Evolutionary conservation across 1,140 invertebrate genomes (phyloP).

Genomic region (Sycobia sp.): DNA sequence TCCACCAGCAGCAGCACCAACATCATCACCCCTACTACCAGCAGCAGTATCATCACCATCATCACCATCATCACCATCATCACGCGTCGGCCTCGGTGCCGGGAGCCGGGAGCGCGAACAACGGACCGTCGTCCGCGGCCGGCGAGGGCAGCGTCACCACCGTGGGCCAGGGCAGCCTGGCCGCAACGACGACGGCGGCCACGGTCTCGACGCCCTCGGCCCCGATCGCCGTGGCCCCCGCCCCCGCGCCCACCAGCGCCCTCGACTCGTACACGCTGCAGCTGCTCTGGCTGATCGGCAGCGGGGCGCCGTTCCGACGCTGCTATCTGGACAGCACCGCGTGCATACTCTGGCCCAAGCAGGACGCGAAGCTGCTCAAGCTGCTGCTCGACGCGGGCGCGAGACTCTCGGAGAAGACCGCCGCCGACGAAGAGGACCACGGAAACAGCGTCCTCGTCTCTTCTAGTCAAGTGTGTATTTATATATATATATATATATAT

Average conservation of each 20-base stretch:
- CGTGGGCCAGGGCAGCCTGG: neutral
- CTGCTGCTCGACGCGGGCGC: slow-evolving; percentile 72
- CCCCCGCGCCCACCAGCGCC: slow-evolving; percentile 32
- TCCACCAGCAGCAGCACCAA: slow-evolving; percentile 10
- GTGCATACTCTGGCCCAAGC: slow-evolving; percentile 58
- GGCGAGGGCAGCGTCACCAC: too few species aligned
- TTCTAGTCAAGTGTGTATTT: slow-evolving; percentile 60
- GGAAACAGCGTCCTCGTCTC: slow-evolving; percentile 57
- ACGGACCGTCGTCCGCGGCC: too few species aligned
- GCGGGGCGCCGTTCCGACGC: slow-evolving; percentile 69
- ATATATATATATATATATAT: too few species aligned
- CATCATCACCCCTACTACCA: slow-evolving; percentile 7
- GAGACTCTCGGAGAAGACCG: slow-evolving; percentile 60
- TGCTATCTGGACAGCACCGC: slow-evolving; percentile 65
- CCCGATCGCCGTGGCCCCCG: neutral
- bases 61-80: slow-evolving; percentile 6
- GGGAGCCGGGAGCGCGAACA: too few species aligned
- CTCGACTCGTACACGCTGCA: slow-evolving; percentile 70
- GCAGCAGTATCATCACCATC: slow-evolving; percentile 42
- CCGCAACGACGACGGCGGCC: neutral
- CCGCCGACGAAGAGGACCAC: slow-evolving; percentile 54
- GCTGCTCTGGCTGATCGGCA: slow-evolving; percentile 71
- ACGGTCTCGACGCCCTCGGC: neutral
- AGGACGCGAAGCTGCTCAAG: slow-evolving; percentile 68
- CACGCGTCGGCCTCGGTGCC: neutral